Evolutionary conservation across 2,797 vertebrate genomes (phyloP), one percentile per base, ranked within the genome.

Genomic region (Acipenser transmontanus): DNA sequence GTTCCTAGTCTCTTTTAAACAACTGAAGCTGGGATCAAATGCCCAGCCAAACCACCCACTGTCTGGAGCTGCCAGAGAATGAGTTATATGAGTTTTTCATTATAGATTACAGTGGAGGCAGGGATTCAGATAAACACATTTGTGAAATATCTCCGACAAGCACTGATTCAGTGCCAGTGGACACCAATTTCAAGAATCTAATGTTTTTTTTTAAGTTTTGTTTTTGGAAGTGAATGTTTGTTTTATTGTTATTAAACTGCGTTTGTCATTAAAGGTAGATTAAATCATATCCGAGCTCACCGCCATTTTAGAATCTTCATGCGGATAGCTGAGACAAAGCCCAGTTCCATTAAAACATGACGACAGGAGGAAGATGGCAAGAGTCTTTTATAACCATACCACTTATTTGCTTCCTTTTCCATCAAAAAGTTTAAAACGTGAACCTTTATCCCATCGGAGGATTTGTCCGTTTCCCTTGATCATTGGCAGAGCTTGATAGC

Each of bases 31-130:
- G 51, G 63, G 49, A 48, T 59, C 12, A 47, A 62, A 57, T 49
- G 47, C 47, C 65, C 56, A 17, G 54, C 60, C 49, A 47, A 67
- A 51, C 62, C 61, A 52, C 49, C 48, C 59, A 49, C 13, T 59
- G 67, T 70, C 68, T 47, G 47, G 54, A 65, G 65, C 60, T 34
- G 59, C 52, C 74, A 69, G 72, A 73, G 65, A 65, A 67, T 74
- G 65, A 71, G 69, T 67, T 64, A 64, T 70, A 76, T 70, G 70
- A 71, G 56, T 63, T 69, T 69, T 78, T 70, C 71, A 78, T 75
- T 70, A 73, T 73, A 73, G 69, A 78, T 71, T 61, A 69, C 60
- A 65, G 61, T 14, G 50, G 68, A 68, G 56, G 63, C 64, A 65
- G 54, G 57, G 52, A 63, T 68, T 64, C n/a, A 63, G 47, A 67